Percentiles rank a stretch among this genome's conserved stretches.
phyloP scores from a whole-genome alignment of 2,113 vertebrate genomes.

The Malurus elegans region DNA sequence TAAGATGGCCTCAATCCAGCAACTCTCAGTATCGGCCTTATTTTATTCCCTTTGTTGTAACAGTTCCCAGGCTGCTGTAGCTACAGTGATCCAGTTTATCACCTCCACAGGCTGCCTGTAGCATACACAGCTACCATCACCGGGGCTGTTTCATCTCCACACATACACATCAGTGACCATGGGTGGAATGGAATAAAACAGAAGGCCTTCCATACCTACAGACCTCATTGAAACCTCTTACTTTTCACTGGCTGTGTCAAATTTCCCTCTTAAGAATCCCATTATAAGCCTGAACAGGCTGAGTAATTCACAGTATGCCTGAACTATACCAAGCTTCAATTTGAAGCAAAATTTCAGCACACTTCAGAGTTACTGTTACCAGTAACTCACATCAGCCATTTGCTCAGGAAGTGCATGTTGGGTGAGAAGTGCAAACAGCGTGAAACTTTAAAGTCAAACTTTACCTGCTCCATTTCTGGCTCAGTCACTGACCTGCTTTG shows the following conservation, averaged over 20 bases:
- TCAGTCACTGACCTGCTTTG: not conserved
- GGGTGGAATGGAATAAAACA: not conserved
- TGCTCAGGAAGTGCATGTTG: not conserved
- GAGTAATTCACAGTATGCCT: not conserved
- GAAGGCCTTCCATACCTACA: not conserved
- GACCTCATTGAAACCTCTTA: not conserved
- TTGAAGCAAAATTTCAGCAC: not conserved
- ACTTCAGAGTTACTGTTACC: not conserved
- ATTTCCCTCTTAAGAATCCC: not conserved
- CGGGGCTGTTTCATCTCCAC: not conserved
- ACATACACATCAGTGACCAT: rapidly evolving
- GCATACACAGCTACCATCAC: not conserved
- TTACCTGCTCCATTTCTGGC: not conserved
- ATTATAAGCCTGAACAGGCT: not conserved
- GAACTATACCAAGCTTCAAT: not conserved
- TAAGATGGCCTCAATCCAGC: not conserved
- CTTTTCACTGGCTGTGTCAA: not conserved
- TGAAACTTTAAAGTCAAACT: not conserved
- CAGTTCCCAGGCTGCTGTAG: not conserved
- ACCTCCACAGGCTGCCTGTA: not conserved
- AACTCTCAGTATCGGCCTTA: not conserved
- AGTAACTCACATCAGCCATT: not conserved
- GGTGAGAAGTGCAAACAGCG: not conserved
- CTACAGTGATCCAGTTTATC: not conserved
- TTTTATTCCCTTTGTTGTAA: not conserved